Base-by-base conservation (phyloP, 2,888 invertebrate species). In the Latrodectus elegans region DNA sequence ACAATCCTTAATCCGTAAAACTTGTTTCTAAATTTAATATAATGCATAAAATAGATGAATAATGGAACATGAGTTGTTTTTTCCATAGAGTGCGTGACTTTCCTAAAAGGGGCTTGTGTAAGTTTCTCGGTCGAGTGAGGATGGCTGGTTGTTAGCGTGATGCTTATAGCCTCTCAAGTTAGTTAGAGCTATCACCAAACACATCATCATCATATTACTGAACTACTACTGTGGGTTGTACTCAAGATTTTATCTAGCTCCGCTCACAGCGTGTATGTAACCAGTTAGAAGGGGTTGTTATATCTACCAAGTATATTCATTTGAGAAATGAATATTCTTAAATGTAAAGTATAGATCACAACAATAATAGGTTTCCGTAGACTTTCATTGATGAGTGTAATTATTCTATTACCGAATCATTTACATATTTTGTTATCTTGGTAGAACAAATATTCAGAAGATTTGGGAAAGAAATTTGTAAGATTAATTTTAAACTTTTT, bases 11-110 rank as follows among this genome's bases (percentile, higher is more conserved):
- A 87, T 87, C 86, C 86, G 68, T 76, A 82, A 81, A 82, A 87
- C 86, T 87, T 87, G 86, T 87, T 87, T 87, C 86, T 81, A 87
- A 87, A 87, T 87, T 87, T 87, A 82, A 87, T 87, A 86, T 81
- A 86, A 80, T 77, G 81, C 81, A 86, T 82, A 87, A 87, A 87
- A 87, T 81, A 82, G 81, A 87, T 87, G 81, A 87, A 87, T 87
- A 87, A 87, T 87, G 86, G 81, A 82, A 87, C 86, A 87, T 77
- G 77, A 81, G 77, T 87, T 87, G 81, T 87, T 87, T 77, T 80
- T 60, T 86, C 65, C 64, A 67, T 72, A 60, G 86, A 11, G 81
- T 86, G 86, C 86, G 86, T 87, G 86, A 87, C 86, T 87, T 84
- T 77, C 15, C 22, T 64, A 80, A 86, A 86, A 86, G 81, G 81